Base-by-base conservation (phyloP, 2,888 invertebrate genomes). In the Rhopalosiphum nymphaeae region DNA sequence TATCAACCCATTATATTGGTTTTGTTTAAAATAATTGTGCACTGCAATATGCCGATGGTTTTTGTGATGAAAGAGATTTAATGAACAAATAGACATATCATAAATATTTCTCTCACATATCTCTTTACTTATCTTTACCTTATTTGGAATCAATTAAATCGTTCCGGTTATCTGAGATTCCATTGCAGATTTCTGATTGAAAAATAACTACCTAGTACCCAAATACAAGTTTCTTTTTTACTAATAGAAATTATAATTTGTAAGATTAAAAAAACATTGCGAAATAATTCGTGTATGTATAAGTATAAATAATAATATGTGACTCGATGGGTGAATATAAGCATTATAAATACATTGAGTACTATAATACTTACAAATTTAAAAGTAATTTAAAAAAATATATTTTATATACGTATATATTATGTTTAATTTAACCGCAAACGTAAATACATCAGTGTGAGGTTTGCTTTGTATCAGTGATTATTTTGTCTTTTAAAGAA, bases 41-140 rank as follows among this genome's bases (percentile, higher is more conserved):
- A 26, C 25, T 67, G 13, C 46, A 11, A 36, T 26, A 67, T 36
- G 61, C 1, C 21, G 16, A 67, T 49, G 49, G 13, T 53, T 85
- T 44, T 42, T 10, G 7, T 57, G n/a, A 61, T 57, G 61, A 46
- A 86, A 85, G 25, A 46, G 11, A 36, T 91, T 42, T 90, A 86
- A 61, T 36, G 57, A 56, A 91, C n/a, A 46, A 36, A 78, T 21
- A 78, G 57, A 29, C 13, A 49, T 46, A 29, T 53, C 11, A 85
- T n/a, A 57, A 44, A n/a, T 46, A 57, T 91, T 85, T 36, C 53
- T 53, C 16, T 53, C 21, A 21, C 53, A 53, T 53, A 53, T 85
- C 91, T 91, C n/a, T 61, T 36, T 61, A 92, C 87, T 87, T 4
- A 61, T 92, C 87, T 49, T 92, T 36, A 92, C 92, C 87, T 26